These are phyloP conservation scores for Pheosia tremula DNA, from an alignment of 2,888 invertebrate species.

Conservation along the genomic window DNA sequence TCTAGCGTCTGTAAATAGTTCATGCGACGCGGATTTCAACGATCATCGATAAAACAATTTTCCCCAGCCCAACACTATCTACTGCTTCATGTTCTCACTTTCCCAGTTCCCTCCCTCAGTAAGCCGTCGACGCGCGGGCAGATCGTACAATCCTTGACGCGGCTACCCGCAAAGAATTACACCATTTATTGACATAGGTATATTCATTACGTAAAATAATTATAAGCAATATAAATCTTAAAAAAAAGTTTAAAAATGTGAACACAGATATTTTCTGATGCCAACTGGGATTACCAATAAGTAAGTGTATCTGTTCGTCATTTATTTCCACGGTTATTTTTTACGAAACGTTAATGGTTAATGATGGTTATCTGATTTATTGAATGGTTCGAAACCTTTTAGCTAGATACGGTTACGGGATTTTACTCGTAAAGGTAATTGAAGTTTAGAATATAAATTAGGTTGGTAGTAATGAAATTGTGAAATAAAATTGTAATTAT, in stretches of 20 bases:
- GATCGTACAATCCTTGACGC: constrained; percentile 32
- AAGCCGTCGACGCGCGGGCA: constrained; percentile 48
- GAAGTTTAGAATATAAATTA: background rate
- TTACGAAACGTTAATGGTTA: background rate
- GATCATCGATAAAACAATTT: constrained; percentile 44
- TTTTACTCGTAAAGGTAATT: background rate
- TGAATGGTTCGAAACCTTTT: constrained; percentile 5
- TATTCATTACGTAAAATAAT: constrained; percentile 28
- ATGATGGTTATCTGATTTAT: constrained; percentile 7
- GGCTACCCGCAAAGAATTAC: constrained; percentile 15
- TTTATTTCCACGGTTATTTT: background rate
- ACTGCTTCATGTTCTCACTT: constrained; percentile 66
- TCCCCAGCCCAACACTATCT: constrained; percentile 50
- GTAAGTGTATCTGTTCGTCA: constrained; percentile 21
- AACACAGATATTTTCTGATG: constrained; percentile 17
- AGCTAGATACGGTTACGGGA: background rate
- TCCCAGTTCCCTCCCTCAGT: constrained; percentile 55
- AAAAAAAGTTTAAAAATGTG: constrained; percentile 31
- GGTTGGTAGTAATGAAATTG: no score
- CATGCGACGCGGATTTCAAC: background rate
- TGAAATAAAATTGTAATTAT: no score
- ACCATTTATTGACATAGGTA: constrained; percentile 32
- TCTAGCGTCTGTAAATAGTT: no score
- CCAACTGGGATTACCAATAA: constrained; percentile 18
- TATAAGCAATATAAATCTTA: constrained; percentile 34